Base-by-base conservation (phyloP, 2,888 invertebrate genomes). In the Mythimna impura region DNA sequence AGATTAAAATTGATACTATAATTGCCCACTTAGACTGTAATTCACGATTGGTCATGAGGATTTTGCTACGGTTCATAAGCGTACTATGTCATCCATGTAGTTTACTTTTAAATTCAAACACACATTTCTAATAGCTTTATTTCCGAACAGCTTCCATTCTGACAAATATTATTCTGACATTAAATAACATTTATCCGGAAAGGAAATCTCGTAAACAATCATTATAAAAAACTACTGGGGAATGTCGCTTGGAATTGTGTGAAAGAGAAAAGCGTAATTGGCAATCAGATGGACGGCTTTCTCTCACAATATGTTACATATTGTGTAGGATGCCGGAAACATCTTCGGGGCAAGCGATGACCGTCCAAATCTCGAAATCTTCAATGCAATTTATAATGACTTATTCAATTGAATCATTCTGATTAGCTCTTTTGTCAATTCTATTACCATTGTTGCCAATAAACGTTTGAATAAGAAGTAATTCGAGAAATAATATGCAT, bases 211-310 rank as follows among this genome's bases (percentile, higher is more conserved):
- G 66, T 70, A 83, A 78, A 82, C 73, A 86, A 81, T 86, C 73
- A 76, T 84, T 74, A 80, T 71, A 82, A 80, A 83, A 86, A 47
- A 82, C 63, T 70, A 76, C 73, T 74, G 72, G 84, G 76, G 81
- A 77, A 86, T 87, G 86, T 90, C 89, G 88, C 89, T 88, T 81
- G 75, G 76, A 86, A 83, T 85, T 81, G 79, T 85, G 87, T 86
- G 87, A 81, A 80, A 84, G 86, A 88, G 90, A 91, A 91, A 91
- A 91, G 90, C 89, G 84, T 91, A 92, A 93, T 92, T 93, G 91
- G 88, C 89, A 86, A 90, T 88, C 84, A 84, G 87, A 89, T 87
- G 84, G 84, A 74, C 83, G 89, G 81, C 93, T 93, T 93, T 94
- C 93, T 89, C 92, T 89, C 64, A 82, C 80, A 84, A 85, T 88